These are phyloP conservation scores for Drosophila anceps DNA, from an alignment of 2,888 invertebrate species.

Conservation along the genomic window DNA sequence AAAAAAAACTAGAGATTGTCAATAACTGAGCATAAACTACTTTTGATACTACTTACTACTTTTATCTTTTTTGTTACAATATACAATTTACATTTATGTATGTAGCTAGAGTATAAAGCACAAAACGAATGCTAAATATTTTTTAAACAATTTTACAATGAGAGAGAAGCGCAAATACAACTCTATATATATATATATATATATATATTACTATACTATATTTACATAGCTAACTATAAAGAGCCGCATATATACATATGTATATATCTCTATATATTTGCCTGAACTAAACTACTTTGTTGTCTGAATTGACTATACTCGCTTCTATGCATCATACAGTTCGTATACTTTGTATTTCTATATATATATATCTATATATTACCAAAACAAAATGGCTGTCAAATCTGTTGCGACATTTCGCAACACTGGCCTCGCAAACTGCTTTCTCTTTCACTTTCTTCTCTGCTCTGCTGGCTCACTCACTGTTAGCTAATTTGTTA, in stretches of 20 bases:
- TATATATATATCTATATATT: conserved; percentile 32
- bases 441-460: conserved; percentile 19
- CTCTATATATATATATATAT: too few relatives aligned
- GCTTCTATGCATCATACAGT: conserved; percentile 63
- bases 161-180: conserved; percentile 41
- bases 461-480: conserved; percentile 4
- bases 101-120: conserved; percentile 66
- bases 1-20: conserved; percentile 44
- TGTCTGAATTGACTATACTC: conserved; percentile 53
- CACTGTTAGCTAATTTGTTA: conserved; percentile 63
- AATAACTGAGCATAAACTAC: conserved; percentile 66
- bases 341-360: conserved; percentile 57
- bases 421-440: conserved; percentile 71
- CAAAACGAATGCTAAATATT: conserved; percentile 56
- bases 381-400: conserved; percentile 40
- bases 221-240: conserved; percentile 50
- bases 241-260: conserved; percentile 30
- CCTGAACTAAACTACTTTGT: conserved; percentile 38
- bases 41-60: conserved; percentile 83
- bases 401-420: conserved; percentile 39
- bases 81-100: conserved; percentile 74
- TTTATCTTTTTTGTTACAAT: conserved; percentile 76
- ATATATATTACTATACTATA: too few relatives aligned
- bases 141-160: conserved; percentile 73
- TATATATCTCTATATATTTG: conserved; percentile 26